A percentile compares a stretch with the other conserved stretches of the same genome.
phyloP scores from a whole-genome alignment of 1,140 invertebrate genomes.

The Calliopsis andreniformis region DNA sequence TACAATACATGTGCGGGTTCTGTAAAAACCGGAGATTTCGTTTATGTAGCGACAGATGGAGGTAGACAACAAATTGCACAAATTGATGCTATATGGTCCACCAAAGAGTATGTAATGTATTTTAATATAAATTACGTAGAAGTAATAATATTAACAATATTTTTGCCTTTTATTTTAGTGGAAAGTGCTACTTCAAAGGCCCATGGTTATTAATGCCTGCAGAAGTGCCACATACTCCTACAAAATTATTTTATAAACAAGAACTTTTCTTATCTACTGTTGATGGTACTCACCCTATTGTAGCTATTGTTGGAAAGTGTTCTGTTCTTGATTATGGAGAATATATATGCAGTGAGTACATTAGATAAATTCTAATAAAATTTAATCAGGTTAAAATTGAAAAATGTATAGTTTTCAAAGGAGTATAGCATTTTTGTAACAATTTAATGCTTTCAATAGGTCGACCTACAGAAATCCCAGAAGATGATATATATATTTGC shows the following conservation, averaged over 20 bases:
- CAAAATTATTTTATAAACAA: constrained; percentile 95
- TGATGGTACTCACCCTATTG: constrained; percentile 94
- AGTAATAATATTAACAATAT: too few relatives aligned
- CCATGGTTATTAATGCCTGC: constrained; percentile 94
- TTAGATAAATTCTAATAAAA: background rate
- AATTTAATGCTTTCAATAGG: constrained; percentile 81
- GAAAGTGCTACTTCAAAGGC: constrained; percentile 95
- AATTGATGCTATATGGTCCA: constrained; percentile 96
- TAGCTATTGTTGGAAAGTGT: constrained; percentile 95
- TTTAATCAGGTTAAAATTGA: too few relatives aligned
- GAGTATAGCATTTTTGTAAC: background rate
- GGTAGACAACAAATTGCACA: constrained; percentile 95
- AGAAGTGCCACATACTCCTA: constrained; percentile 90
- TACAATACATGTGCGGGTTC: constrained; percentile 92
- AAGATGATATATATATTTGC: constrained; percentile 96
- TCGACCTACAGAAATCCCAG: constrained; percentile 96
- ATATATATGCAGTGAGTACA: constrained; percentile 91
- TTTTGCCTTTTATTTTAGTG: constrained; percentile 87
- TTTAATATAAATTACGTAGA: background rate
- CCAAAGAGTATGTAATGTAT: constrained; percentile 86
- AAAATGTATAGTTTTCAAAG: constrained; percentile 1
- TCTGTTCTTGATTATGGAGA: constrained; percentile 94
- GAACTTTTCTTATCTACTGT: constrained; percentile 96
- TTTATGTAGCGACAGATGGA: constrained; percentile 94
- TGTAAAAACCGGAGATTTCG: constrained; percentile 95